A percentile compares a stretch with the other conserved stretches of the same genome.
Evolutionary conservation across 2,888 invertebrate species (phyloP).

Genomic region (Alsophila aescularia): DNA sequence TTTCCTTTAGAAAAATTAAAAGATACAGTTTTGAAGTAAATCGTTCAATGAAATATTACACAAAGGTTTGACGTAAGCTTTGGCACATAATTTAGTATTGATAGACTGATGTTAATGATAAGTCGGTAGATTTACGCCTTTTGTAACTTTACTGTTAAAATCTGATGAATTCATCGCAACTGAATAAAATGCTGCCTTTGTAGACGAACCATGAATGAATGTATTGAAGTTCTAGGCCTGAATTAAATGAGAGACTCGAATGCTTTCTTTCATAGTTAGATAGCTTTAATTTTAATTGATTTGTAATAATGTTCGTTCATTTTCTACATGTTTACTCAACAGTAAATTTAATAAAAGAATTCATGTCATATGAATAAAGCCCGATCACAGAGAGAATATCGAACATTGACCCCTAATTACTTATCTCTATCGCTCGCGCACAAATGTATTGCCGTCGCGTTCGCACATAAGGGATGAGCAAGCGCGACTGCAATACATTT

Average conservation of each 20-base stretch:
- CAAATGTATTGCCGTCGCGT: too few relatives aligned
- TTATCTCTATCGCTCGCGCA: too few relatives aligned
- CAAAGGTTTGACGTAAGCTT: too few relatives aligned
- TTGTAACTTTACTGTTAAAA: constrained; percentile 43
- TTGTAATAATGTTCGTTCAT: constrained; percentile 1
- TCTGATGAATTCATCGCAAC: constrained; percentile 1
- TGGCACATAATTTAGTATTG: constrained; percentile 37
- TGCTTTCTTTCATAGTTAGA: constrained; percentile 4
- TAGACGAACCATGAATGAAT: not conserved
- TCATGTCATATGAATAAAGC: not conserved
- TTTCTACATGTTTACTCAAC: constrained; percentile 4
- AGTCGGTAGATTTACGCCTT: constrained; percentile 40
- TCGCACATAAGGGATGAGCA: too few relatives aligned
- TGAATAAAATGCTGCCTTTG: constrained; percentile 20
- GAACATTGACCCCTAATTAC: too few relatives aligned
- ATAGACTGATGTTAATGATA: constrained; percentile 42
- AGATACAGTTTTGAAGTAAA: too few relatives aligned
- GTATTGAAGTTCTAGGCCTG: not conserved
- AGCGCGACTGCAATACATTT: too few relatives aligned
- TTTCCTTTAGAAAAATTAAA: too few relatives aligned
- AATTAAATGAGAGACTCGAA: constrained; percentile 3
- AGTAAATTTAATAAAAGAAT: too few relatives aligned
- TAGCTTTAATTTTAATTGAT: not conserved
- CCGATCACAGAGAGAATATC: too few relatives aligned
- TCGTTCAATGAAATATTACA: too few relatives aligned